A percentile compares a stretch with the other conserved stretches of the same genome.
Evolutionary conservation across 92 coral and sea anemone genomes (phyloP).

Genomic region (Palythoa heliodiscus): DNA sequence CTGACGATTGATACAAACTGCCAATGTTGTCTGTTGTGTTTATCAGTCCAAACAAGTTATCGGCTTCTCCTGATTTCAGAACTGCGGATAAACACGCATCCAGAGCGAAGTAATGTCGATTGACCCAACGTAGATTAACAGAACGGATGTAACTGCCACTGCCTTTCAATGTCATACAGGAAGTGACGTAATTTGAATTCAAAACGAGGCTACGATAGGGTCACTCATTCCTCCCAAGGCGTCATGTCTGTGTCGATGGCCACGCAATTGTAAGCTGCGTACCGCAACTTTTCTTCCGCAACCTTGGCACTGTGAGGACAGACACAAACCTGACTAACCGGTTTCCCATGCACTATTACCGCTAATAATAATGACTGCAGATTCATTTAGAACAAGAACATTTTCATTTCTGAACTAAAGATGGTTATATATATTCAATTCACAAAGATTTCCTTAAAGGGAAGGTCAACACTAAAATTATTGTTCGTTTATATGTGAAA

Average conservation of each 20-base stretch:
- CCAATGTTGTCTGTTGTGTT: background rate
- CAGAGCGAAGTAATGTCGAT: background rate
- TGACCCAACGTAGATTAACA: background rate
- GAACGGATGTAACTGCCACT: background rate
- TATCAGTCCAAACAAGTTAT: background rate
- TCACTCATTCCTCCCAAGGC: slow-evolving; percentile 91
- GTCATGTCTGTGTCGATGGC: slow-evolving; percentile 97
- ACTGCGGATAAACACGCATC: background rate
- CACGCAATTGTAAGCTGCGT: slow-evolving; percentile 97
- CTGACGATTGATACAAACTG: background rate
- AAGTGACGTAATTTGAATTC: background rate
- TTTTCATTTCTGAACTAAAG: too few species aligned
- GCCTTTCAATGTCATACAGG: background rate
- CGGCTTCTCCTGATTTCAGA: background rate
- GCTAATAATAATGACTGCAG: background rate
- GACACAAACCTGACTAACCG: background rate
- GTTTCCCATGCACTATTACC: background rate
- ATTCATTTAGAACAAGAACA: background rate
- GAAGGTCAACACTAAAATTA: too few species aligned
- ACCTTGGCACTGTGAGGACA: slow-evolving; percentile 77
- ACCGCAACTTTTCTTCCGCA: slow-evolving; percentile 97
- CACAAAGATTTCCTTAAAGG: too few species aligned
- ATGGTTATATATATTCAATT: too few species aligned
- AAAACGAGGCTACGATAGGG: slow-evolving; percentile 2
- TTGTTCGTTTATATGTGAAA: too few species aligned